Conservation (phyloP, 2,888 invertebrate species). For the Drosophila putrida region DNA sequence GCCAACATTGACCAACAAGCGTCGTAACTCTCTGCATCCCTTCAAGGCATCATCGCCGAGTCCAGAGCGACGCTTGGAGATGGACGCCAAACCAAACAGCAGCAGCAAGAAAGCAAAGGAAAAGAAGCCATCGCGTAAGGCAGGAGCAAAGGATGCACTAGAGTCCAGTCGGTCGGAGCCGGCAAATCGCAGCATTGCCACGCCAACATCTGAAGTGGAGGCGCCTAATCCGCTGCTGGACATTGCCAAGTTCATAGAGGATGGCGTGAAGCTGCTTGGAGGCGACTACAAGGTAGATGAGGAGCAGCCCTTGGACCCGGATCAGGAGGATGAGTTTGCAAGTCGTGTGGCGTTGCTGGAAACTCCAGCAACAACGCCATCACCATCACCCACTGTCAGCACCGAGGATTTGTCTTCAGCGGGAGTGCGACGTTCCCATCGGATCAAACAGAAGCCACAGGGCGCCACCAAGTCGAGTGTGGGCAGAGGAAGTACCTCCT, state of each 20-base stretch:
- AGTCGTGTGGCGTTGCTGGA: constrained; percentile 61
- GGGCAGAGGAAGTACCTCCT: constrained; percentile 87
- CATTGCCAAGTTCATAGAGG: constrained; percentile 84
- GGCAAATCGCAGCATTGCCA: constrained; percentile 12
- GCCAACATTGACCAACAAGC: constrained; percentile 35
- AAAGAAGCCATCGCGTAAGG: constrained; percentile 30
- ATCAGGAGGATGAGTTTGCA: constrained; percentile 53
- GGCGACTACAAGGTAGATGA: constrained; percentile 80
- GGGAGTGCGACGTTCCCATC: constrained; percentile 90
- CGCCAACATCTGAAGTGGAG: constrained; percentile 56
- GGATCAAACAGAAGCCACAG: constrained; percentile 91
- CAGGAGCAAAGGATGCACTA: constrained; percentile 30
- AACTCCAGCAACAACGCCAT: constrained; percentile 77
- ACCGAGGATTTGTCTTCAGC: constrained; percentile 48
- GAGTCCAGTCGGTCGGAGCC: constrained; percentile 34
- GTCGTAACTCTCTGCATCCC: constrained; percentile 58
- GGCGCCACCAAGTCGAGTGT: constrained; percentile 70
- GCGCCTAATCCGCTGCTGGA: constrained; percentile 81
- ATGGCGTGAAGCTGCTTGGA: constrained; percentile 83
- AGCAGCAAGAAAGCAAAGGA: constrained; percentile 28
- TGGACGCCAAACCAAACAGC: constrained; percentile 23
- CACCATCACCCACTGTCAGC: constrained; percentile 53
- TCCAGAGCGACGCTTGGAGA: constrained; percentile 19
- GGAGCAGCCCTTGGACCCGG: constrained; percentile 38
- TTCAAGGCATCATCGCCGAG: constrained; percentile 44